Base-by-base conservation (phyloP, 2,888 invertebrate genomes). In the Polydrusus tereticollis region DNA sequence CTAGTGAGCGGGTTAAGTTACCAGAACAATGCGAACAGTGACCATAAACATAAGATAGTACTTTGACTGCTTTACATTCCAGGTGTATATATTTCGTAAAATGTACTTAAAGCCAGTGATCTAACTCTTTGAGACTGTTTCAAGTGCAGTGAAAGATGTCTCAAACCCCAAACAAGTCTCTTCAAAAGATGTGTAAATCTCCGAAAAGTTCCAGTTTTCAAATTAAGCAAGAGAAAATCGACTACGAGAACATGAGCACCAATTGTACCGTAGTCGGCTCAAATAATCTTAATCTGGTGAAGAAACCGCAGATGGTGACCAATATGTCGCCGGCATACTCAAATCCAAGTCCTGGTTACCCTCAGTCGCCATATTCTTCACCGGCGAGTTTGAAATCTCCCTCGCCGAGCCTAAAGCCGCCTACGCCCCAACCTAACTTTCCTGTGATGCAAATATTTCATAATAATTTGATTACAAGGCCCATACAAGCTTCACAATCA, bases 231-330 rank as follows among this genome's bases (percentile, higher is more conserved):
- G 83, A 84, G 47, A 84, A 84, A 73, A 84, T 84, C 75, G 85
- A 85, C 71, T 86, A 86, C 74, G 86, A 86, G 76, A 83, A 82
- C 69, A 79, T 86, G 57, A 86, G 82, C 77, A 86, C 86, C 55
- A 86, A 86, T 72, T 86, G 86, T 78, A 86, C 86, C 0, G 84
- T 86, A 64, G 83, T 86, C 57, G 86, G 86, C 67, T 86, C 86
- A 23, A 86, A 86, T 71, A 86, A 86, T 73, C 78, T 86, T 57
- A 85, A 85, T 77, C 80, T 86, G 58, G 85, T 86, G 36, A 86
- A 85, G 78, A 86, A 85, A 73, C 85, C 85, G 8, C 83, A 84
- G 76, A 79, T 83, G 36, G 79, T 85, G 14, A 82, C 83, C 26
- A 82, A 77, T 69, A 82, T 84, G 82, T 84, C 84, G 43, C 85